Percentiles rank a stretch among this genome's conserved stretches.
These are phyloP conservation scores for Cyclophora punctaria DNA, from an alignment of 2,888 invertebrate species.

Conservation along the genomic window DNA sequence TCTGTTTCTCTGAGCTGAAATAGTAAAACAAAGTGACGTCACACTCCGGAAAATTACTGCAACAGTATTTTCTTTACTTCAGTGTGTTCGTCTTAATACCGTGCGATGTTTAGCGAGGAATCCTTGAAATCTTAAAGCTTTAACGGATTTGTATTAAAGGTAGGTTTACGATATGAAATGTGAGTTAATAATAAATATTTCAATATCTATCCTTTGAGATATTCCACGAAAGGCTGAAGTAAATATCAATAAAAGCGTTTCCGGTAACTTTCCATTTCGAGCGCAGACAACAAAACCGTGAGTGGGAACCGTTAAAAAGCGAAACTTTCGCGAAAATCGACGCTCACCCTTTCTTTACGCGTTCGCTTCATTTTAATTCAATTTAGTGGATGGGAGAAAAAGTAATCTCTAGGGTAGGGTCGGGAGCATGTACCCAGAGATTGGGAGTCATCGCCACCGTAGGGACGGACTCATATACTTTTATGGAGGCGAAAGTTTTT, in stretches of 20 bases:
- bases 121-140: no score
- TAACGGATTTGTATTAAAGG: no score
- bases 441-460: conserved; percentile 71
- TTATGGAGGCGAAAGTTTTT: conserved; percentile 66
- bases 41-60: no score
- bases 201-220: no score
- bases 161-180: no score
- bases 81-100: no score
- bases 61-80: no score
- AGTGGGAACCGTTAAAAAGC: conserved; percentile 37
- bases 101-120: no score
- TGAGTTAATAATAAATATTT: no score
- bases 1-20: no score
- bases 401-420: conserved; percentile 71
- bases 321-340: conserved; percentile 58
- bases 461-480: conserved; percentile 73
- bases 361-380: conserved; percentile 72
- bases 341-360: conserved; percentile 63
- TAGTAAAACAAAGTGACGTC: no score
- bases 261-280: no score
- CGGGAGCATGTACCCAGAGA: conserved; percentile 64
- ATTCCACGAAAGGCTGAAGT: not conserved
- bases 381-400: conserved; percentile 71
- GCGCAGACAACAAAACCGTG: conserved; percentile 2
- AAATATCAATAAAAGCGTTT: not conserved